Percentiles rank a stretch among this genome's conserved stretches.
phyloP scores from a whole-genome alignment of 2,888 invertebrate species.

The Mystacides longicornis region DNA sequence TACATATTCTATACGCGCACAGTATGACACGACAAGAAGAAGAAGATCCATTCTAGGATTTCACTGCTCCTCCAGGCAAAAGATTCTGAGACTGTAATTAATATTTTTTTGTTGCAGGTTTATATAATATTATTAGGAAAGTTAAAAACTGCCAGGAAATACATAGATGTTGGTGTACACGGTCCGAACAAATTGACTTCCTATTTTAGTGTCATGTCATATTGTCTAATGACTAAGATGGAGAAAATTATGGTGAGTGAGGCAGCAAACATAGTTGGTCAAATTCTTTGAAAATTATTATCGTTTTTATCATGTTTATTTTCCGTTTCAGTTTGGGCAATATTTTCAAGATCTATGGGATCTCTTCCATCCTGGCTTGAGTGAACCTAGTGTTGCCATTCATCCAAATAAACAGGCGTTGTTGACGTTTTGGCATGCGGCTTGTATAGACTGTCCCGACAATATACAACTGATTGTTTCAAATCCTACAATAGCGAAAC shows the following conservation, averaged over 20 bases:
- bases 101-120: conserved; percentile 51
- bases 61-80: no score
- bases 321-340: conserved; percentile 69
- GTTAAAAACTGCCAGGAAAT: conserved; percentile 75
- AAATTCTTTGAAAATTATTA: background rate
- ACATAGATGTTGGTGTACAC: conserved; percentile 78
- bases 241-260: conserved; percentile 90
- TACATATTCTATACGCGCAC: no score
- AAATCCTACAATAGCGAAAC: conserved; percentile 82
- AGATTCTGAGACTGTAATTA: no score
- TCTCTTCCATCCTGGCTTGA: conserved; percentile 87
- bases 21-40: no score
- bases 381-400: conserved; percentile 90
- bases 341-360: conserved; percentile 90
- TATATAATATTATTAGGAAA: conserved; percentile 68
- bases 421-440: conserved; percentile 89
- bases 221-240: conserved; percentile 82
- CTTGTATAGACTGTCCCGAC: conserved; percentile 86
- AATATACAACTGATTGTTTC: conserved; percentile 83
- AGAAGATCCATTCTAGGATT: no score
- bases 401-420: conserved; percentile 94
- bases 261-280: no score
- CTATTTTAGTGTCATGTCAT: conserved; percentile 86
- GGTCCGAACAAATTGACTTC: conserved; percentile 88
- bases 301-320: background rate